Evolutionary conservation across 2,113 vertebrate genomes (phyloP).

Genomic region (Suricata suricatta): DNA sequence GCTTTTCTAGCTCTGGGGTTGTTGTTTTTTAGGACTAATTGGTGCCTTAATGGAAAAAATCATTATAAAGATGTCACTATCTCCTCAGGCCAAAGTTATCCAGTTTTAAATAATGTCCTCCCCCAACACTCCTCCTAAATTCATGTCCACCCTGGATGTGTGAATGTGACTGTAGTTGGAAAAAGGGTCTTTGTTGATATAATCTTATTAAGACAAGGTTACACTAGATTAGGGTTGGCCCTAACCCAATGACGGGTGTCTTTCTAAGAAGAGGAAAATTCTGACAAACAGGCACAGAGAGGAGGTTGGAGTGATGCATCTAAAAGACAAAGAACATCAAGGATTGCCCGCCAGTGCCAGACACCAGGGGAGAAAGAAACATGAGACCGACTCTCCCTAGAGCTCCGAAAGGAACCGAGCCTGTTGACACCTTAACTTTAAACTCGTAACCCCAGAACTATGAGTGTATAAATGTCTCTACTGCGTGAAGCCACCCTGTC

Average conservation of each 20-base stretch:
- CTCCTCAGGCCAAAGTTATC: background rate
- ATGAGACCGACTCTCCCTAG: background rate
- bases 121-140: background rate
- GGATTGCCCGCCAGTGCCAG: background rate
- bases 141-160: background rate
- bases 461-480: background rate
- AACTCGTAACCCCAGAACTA: background rate
- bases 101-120: background rate
- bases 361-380: background rate
- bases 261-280: background rate
- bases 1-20: background rate
- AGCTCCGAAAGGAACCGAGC: background rate
- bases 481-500: background rate
- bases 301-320: background rate
- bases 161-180: background rate
- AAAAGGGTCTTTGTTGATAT: background rate
- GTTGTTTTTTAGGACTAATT: background rate
- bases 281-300: background rate
- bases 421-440: background rate
- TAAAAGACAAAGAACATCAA: background rate
- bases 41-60: background rate
- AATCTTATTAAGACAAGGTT: background rate
- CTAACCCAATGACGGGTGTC: background rate
- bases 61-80: background rate
- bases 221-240: background rate